Evolutionary conservation across 2,113 vertebrate genomes (phyloP).

Genomic region (Arizona elegans): DNA sequence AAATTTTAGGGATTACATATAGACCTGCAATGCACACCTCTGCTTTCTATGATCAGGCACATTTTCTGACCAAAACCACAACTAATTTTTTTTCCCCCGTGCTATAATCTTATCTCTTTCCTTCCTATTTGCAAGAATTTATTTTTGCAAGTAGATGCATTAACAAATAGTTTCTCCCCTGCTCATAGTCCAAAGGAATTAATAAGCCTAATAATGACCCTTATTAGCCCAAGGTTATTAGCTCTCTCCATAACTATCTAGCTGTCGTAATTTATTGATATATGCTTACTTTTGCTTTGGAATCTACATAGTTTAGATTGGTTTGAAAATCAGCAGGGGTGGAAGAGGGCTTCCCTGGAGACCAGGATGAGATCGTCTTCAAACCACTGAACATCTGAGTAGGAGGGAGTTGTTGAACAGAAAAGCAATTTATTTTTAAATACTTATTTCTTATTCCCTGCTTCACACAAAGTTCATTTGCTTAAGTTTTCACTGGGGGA

Average conservation of each 20-base stretch:
- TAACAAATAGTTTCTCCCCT: background rate
- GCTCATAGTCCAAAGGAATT: background rate
- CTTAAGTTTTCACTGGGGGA: background rate
- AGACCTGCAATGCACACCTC: background rate
- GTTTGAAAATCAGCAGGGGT: background rate
- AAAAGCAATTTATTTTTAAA: background rate
- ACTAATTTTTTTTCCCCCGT: background rate
- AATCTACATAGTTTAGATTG: background rate
- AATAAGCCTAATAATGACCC: background rate
- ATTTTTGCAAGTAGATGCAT: background rate
- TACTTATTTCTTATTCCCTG: background rate
- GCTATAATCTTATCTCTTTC: background rate
- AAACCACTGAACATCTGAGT: background rate
- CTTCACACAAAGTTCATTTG: background rate
- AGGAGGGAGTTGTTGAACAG: background rate
- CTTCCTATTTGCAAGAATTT: background rate
- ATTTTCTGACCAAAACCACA: background rate
- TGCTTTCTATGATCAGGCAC: background rate
- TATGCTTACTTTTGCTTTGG: background rate
- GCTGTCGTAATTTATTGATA: background rate
- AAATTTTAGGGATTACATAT: background rate
- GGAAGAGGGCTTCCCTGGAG: background rate
- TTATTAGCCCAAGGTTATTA: background rate
- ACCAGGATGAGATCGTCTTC: background rate
- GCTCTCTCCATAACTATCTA: background rate